Percentiles rank a stretch among this genome's conserved stretches.
Conservation (phyloP, 2,888 invertebrate species). For the Gerris lacustris region DNA sequence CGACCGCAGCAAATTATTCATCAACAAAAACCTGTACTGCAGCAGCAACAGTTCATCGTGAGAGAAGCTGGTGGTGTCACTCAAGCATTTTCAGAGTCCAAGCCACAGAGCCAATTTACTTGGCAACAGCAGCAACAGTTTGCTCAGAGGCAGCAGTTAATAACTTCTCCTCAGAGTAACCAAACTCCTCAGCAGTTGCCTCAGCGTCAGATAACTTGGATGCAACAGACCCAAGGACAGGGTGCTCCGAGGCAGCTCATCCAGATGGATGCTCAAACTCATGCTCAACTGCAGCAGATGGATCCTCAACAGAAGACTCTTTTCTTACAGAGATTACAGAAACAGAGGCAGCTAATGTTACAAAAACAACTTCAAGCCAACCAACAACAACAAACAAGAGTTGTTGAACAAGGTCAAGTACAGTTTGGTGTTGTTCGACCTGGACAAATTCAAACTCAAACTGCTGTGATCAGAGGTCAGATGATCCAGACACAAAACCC, state of each 20-base stretch:
- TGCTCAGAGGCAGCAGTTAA: slow-evolving; percentile 31
- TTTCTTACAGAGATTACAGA: slow-evolving; percentile 60
- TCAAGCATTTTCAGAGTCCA: slow-evolving; percentile 25
- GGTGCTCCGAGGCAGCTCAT: slow-evolving; percentile 54
- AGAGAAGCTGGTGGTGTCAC: slow-evolving; percentile 20
- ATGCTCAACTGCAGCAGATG: slow-evolving; percentile 69
- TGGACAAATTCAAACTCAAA: slow-evolving; percentile 40
- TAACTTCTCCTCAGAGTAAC: slow-evolving; percentile 34
- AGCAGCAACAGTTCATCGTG: slow-evolving; percentile 29
- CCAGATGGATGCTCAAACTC: slow-evolving; percentile 69
- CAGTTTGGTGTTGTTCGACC: slow-evolving; percentile 20
- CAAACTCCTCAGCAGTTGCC: slow-evolving; percentile 34
- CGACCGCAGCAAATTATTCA: slow-evolving; percentile 28
- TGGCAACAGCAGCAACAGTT: slow-evolving; percentile 31
- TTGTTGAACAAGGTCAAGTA: slow-evolving; percentile 19
- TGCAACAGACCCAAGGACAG: slow-evolving; percentile 26
- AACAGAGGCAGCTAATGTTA: slow-evolving; percentile 45
- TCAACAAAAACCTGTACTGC: slow-evolving; percentile 27
- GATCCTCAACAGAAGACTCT: slow-evolving; percentile 66
- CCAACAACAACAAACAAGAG: slow-evolving; percentile 31
- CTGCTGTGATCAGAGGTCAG: slow-evolving; percentile 54
- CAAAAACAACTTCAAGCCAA: slow-evolving; percentile 43
- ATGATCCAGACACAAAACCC: slow-evolving; percentile 28
- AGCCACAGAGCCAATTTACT: slow-evolving; percentile 29
- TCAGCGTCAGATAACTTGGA: slow-evolving; percentile 33